Percentiles rank a stretch among this genome's conserved stretches.
Conservation (phyloP, 2,888 invertebrate genomes). For the Microplitis deprimator region DNA sequence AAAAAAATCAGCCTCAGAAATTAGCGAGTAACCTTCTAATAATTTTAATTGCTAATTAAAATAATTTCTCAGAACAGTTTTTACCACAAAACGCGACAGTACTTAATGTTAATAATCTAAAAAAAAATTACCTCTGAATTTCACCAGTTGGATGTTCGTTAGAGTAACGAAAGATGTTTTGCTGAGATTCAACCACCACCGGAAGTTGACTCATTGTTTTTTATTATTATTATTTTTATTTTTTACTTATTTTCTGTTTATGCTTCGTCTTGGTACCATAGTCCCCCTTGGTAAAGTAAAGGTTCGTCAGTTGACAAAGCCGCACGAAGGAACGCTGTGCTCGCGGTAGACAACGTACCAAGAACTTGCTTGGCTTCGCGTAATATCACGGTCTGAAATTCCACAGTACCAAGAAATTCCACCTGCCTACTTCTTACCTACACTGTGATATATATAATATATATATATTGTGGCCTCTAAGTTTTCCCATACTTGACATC, state of each 20-base stretch:
- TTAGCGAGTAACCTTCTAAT: too few species aligned
- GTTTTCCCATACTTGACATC: conserved; percentile 33
- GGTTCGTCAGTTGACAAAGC: conserved; percentile 42
- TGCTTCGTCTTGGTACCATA: neutral
- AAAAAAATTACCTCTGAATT: conserved; percentile 19
- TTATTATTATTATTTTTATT: neutral
- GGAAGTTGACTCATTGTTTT: conserved; percentile 14
- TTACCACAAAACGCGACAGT: neutral
- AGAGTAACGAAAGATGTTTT: conserved; percentile 22
- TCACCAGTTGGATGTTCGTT: conserved; percentile 15
- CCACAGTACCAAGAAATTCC: conserved; percentile 37
- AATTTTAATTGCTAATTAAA: too few species aligned
- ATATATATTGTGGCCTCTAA: conserved; percentile 6
- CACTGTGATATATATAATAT: neutral
- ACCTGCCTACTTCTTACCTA: conserved; percentile 20
- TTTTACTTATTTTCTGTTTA: neutral
- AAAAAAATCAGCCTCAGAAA: too few species aligned
- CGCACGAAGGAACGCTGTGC: conserved; percentile 37
- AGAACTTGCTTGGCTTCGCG: conserved; percentile 35
- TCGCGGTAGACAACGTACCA: conserved; percentile 16
- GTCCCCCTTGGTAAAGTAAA: neutral
- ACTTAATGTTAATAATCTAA: conserved; percentile 33
- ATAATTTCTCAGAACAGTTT: too few species aligned
- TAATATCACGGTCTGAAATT: conserved; percentile 43
- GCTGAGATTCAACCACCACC: neutral